These are phyloP conservation scores for Amblyopsis rosae DNA, from an alignment of 2,113 vertebrate species.

Conservation along the genomic window DNA sequence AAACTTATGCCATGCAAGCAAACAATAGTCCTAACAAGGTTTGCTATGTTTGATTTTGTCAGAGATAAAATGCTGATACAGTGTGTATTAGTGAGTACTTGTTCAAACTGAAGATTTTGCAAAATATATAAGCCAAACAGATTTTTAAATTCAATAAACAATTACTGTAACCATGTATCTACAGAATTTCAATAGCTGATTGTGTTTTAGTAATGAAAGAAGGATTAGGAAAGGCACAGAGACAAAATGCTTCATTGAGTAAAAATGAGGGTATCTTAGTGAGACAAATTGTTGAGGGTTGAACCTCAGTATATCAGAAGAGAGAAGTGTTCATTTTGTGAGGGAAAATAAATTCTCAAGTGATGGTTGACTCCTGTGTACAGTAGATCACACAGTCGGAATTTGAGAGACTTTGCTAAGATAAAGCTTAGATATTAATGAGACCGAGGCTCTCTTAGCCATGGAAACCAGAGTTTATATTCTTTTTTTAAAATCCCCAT, in stretches of 20 bases:
- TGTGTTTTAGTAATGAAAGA: constrained; percentile 11
- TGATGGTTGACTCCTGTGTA: constrained; percentile 14
- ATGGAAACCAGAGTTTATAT: not conserved
- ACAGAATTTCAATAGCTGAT: not conserved
- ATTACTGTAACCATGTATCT: not conserved
- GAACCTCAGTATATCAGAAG: constrained; percentile 8
- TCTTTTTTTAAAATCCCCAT: not conserved
- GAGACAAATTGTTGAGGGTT: not conserved
- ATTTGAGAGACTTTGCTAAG: not conserved
- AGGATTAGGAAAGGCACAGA: constrained; percentile 1
- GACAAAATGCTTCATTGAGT: constrained; percentile 23
- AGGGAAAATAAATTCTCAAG: constrained; percentile 4
- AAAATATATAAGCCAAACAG: not conserved
- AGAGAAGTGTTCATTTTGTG: not conserved
- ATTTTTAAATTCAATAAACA: not conserved
- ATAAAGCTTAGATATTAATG: not conserved
- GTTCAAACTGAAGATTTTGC: not conserved
- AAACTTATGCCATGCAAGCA: not conserved
- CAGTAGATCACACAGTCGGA: too few species aligned
- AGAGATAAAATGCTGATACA: not conserved
- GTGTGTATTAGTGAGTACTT: not conserved
- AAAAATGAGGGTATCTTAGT: constrained; percentile 5
- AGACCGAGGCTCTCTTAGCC: not conserved
- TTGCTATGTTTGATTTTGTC: constrained; percentile 1
- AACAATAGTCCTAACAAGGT: constrained; percentile 1